Percentiles rank a stretch among this genome's conserved stretches.
Conservation (phyloP, 1,140 invertebrate species). For the Pachyrhynchus sulphureomaculatus region DNA sequence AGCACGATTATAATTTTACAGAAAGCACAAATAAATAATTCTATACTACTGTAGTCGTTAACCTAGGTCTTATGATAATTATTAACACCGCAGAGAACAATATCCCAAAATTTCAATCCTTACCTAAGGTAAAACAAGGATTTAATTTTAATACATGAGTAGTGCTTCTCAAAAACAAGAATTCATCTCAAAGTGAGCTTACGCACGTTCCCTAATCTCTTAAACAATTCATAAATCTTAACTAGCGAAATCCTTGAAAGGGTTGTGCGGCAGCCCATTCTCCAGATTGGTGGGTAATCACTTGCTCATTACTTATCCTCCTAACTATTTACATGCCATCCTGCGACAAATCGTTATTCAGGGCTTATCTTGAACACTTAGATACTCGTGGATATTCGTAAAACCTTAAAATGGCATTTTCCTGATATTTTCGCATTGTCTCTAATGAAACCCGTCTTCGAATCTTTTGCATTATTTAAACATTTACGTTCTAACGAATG, state of each 20-base stretch:
- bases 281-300: slow-evolving; percentile 50
- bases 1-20: too few species aligned
- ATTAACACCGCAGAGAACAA: too few species aligned
- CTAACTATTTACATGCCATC: slow-evolving; percentile 43
- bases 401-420: slow-evolving; percentile 33
- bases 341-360: slow-evolving; percentile 34
- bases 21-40: too few species aligned
- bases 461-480: slow-evolving; percentile 44
- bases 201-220: slow-evolving; percentile 18
- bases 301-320: slow-evolving; percentile 50
- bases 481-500: slow-evolving; percentile 39
- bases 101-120: too few species aligned
- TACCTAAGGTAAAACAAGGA: too few species aligned
- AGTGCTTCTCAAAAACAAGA: too few species aligned
- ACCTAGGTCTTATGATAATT: too few species aligned
- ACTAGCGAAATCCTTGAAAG: slow-evolving; percentile 22
- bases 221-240: slow-evolving; percentile 27
- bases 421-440: slow-evolving; percentile 21
- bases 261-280: slow-evolving; percentile 43
- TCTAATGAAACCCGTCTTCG: slow-evolving; percentile 19
- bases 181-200: too few species aligned
- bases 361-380: slow-evolving; percentile 34
- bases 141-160: too few species aligned
- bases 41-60: too few species aligned
- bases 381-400: slow-evolving; percentile 24